Evolutionary conservation across 1,140 invertebrate genomes (phyloP).

Genomic region (Andricus grossulariae): DNA sequence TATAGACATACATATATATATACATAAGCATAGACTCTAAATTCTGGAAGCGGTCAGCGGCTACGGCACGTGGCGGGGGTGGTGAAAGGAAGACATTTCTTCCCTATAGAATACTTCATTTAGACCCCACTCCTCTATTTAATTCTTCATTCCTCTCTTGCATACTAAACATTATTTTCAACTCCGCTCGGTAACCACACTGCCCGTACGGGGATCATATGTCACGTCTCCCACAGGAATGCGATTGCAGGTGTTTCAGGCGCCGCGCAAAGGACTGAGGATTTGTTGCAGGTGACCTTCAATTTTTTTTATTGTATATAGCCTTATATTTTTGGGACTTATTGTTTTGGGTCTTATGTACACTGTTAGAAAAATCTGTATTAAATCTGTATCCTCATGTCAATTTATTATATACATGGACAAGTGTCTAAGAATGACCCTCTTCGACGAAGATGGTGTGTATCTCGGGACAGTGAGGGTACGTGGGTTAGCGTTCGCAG

Average conservation of each 20-base stretch:
- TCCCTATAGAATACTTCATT: conserved; percentile 38
- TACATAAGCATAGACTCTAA: neutral
- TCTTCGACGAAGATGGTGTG: too few species aligned
- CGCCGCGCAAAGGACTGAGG: neutral
- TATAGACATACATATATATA: neutral
- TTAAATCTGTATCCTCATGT: too few species aligned
- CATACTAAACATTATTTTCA: conserved; percentile 18
- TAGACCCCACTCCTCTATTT: neutral
- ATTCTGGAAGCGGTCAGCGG: neutral
- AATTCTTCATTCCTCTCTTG: conserved; percentile 11
- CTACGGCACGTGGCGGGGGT: conserved; percentile 53
- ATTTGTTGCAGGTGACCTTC: neutral
- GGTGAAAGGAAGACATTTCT: conserved; percentile 73
- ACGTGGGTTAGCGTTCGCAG: too few species aligned
- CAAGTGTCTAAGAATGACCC: too few species aligned
- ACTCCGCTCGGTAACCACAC: conserved; percentile 4
- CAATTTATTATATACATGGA: too few species aligned
- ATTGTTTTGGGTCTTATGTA: too few species aligned
- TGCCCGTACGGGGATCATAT: conserved; percentile 12
- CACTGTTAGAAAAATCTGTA: too few species aligned
- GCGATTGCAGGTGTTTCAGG: conserved; percentile 34
- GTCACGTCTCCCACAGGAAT: conserved; percentile 33
- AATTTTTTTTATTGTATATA: too few species aligned
- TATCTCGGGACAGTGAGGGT: too few species aligned
- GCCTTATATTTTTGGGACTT: too few species aligned